A percentile compares a stretch with the other conserved stretches of the same genome.
These are phyloP conservation scores for Melieria crassipennis DNA, from an alignment of 2,888 invertebrate genomes.

Conservation along the genomic window DNA sequence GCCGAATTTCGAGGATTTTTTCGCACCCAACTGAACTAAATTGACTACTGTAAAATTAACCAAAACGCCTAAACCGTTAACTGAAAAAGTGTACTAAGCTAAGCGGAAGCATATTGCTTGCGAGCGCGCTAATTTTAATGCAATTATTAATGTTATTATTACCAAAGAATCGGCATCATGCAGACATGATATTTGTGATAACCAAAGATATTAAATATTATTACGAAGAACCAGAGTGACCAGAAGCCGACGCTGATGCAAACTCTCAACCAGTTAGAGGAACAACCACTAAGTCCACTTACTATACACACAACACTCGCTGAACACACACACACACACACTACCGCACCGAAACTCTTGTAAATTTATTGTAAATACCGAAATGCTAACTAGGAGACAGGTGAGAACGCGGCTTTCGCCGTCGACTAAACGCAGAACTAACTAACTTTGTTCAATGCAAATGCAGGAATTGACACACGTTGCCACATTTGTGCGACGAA, in stretches of 20 bases:
- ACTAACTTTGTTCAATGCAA: too few species aligned
- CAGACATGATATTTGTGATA: constrained; percentile 35
- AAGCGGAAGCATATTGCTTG: constrained; percentile 54
- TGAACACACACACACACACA: constrained; percentile 29
- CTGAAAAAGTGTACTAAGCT: constrained; percentile 7
- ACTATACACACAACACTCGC: too few species aligned
- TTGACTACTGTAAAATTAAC: not conserved
- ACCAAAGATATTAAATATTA: constrained; percentile 24
- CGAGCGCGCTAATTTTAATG: constrained; percentile 57
- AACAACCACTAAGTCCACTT: not conserved
- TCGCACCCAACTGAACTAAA: too few species aligned
- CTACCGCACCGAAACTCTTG: constrained; percentile 20
- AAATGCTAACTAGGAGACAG: too few species aligned
- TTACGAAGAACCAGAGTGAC: constrained; percentile 28
- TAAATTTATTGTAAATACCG: too few species aligned
- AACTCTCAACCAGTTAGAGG: constrained; percentile 23
- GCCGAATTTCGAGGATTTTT: too few species aligned
- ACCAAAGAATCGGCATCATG: constrained; percentile 40
- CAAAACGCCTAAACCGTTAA: not conserved
- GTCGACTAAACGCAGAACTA: too few species aligned
- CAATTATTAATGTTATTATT: constrained; percentile 46
- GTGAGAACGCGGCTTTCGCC: too few species aligned
- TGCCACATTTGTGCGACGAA: too few species aligned
- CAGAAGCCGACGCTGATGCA: constrained; percentile 13
- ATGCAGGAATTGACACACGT: too few species aligned